Conservation (phyloP, 2,888 invertebrate genomes). For the Diarsia dahlii region DNA sequence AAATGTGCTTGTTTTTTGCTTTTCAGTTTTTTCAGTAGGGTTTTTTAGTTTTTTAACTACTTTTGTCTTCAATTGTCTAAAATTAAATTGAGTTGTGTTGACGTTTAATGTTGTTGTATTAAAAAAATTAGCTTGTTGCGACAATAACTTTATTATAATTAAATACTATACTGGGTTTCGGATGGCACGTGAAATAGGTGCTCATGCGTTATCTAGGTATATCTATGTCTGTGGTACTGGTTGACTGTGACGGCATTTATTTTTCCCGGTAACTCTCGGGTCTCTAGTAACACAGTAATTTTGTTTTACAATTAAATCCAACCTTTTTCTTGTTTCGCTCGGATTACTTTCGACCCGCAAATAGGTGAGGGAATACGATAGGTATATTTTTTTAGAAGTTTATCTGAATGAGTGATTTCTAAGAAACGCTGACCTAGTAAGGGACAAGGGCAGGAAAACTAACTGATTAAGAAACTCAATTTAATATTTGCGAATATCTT, state of each 20-base stretch:
- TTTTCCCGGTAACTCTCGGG: constrained; percentile 58
- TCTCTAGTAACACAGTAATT: constrained; percentile 74
- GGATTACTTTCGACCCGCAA: constrained; percentile 72
- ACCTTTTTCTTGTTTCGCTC: constrained; percentile 75
- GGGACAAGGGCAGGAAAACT: neutral
- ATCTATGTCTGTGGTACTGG: neutral
- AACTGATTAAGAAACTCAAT: neutral
- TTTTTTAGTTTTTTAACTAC: too few species aligned
- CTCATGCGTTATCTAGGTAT: too few species aligned
- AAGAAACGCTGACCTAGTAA: neutral
- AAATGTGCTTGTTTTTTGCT: too few species aligned
- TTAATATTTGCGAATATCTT: neutral
- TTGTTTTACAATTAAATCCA: constrained; percentile 75
- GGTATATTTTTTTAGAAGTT: constrained; percentile 30
- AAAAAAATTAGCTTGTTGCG: too few species aligned
- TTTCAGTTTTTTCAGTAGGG: too few species aligned
- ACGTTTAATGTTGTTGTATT: too few species aligned
- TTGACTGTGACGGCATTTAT: constrained; percentile 65
- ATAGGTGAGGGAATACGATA: constrained; percentile 57
- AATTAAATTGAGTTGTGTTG: too few species aligned
- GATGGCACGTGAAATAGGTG: too few species aligned
- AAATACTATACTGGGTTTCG: too few species aligned
- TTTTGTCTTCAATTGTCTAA: too few species aligned
- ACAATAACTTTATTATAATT: too few species aligned
- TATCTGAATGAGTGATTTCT: neutral